A percentile compares a stretch with the other conserved stretches of the same genome.
Evolutionary conservation across 2,113 vertebrate genomes (phyloP).

Genomic region (Tichodroma muraria): DNA sequence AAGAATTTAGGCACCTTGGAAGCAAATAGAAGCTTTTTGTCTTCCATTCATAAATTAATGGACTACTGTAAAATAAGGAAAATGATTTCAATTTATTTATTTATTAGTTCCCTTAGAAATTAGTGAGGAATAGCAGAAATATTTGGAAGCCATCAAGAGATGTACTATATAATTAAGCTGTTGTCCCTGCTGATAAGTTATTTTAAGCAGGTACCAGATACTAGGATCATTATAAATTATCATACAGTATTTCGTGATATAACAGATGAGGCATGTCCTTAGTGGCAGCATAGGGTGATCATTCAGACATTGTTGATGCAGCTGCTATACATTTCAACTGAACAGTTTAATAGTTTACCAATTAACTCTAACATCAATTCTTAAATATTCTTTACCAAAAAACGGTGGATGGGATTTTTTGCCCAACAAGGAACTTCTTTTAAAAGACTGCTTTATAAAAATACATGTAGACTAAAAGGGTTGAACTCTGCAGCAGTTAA

Average conservation of each 20-base stretch:
- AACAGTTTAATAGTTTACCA: conserved; percentile 48
- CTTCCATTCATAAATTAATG: not conserved
- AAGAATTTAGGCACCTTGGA: not conserved
- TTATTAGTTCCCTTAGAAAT: not conserved
- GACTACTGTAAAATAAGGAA: not conserved
- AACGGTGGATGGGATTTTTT: not conserved
- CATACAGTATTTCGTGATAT: not conserved
- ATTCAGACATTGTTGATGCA: not conserved
- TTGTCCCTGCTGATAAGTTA: not conserved
- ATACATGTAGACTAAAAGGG: not conserved
- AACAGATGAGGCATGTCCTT: not conserved
- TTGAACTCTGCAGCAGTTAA: not conserved
- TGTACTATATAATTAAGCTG: conserved; percentile 36
- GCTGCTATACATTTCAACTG: conserved; percentile 12
- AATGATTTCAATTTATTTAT: not conserved
- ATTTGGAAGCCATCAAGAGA: not conserved
- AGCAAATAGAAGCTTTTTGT: not conserved
- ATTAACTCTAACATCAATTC: conserved; percentile 1
- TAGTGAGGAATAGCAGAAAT: not conserved
- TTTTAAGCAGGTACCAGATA: conserved; percentile 47
- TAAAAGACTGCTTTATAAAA: not conserved
- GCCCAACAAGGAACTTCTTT: not conserved
- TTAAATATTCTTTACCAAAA: conserved; percentile 23
- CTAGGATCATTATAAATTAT: not conserved
- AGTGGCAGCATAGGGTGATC: not conserved